Evolutionary conservation across 2,888 invertebrate genomes (phyloP), one percentile per base, ranked within the genome.

Genomic region (Ptilodon capucinus): DNA sequence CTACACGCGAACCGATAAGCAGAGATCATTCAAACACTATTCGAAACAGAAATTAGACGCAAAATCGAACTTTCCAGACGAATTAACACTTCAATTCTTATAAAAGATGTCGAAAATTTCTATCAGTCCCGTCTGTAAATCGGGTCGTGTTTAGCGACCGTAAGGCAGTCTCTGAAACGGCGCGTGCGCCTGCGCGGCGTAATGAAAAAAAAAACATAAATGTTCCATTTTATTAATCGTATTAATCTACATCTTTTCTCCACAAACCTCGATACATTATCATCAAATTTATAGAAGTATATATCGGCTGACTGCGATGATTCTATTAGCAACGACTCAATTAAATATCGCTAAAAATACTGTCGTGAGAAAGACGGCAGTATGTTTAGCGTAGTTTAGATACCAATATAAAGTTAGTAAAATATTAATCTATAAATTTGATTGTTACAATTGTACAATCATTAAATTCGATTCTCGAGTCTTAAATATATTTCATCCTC

Each of bases 1-100:
- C 6, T 2, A 7, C 25, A 7, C 59, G 36, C 54, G 17, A 41
- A 14, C 17, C 32, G 9, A 36, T 9, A n/a, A n/a, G n/a, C 34
- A 44, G 19, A 32, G n/a, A 32, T 32, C 13, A 7, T 32, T 5
- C 4, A 4, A 5, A 32, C n/a, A 4, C 8, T 23, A 4, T 34
- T 34, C 4, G 5, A 2, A 34, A 8, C 3, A 34, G 14, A 13
- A 14, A 34, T 11, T 14, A 4, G 8, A 2, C 30, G 30, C 11
- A 11, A 9, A 30, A 11, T 9, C 2, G 11, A 3, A 30, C 11
- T 9, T 9, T 30, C 2, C 11, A n/a, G n/a, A n/a, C 11, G 8
- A 3, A 11, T 30, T 9, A 11, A 8, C 8, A 11, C 30, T 30
- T 30, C 8, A 30, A 11, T 35, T 35, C 5, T 35, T 4, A 4